Evolutionary conservation across 2,113 vertebrate species (phyloP).

Genomic region (Dryoscopus gambensis): DNA sequence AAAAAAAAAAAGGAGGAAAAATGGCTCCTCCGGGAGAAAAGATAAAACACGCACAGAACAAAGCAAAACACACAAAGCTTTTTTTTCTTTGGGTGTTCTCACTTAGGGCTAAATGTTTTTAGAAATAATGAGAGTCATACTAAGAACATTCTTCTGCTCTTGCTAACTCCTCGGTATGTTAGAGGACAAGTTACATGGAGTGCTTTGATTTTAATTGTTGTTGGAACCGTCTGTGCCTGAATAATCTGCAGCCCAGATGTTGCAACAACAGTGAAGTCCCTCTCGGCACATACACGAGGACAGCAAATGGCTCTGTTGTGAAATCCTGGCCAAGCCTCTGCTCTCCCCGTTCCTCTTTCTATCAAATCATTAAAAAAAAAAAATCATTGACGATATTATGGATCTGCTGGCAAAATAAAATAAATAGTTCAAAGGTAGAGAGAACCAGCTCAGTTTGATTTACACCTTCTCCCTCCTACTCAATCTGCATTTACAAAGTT

Average conservation of each 20-base stretch:
- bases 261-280: not conserved
- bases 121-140: slow-evolving; percentile 40
- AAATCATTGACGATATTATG: not conserved
- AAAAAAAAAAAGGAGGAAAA: not conserved
- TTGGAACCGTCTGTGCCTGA: not conserved
- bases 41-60: not conserved
- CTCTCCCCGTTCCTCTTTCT: not conserved
- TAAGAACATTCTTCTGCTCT: slow-evolving; percentile 34
- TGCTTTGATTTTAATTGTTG: slow-evolving; percentile 44
- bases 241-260: slow-evolving; percentile 55
- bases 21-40: not conserved
- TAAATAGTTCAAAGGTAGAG: not conserved
- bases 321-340: not conserved
- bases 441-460: not conserved
- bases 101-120: slow-evolving; percentile 22
- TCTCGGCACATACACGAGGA: not conserved
- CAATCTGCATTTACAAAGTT: not conserved
- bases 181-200: slow-evolving; percentile 14
- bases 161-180: not conserved
- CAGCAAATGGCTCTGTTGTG: not conserved
- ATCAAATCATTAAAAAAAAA: not conserved
- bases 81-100: not conserved
- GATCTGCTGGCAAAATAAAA: not conserved
- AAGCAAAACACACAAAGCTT: not conserved
- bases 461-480: not conserved